These are phyloP conservation scores for Caenorhabditis drosophilae DNA, from an alignment of 2,888 invertebrate genomes.

Conservation along the genomic window DNA sequence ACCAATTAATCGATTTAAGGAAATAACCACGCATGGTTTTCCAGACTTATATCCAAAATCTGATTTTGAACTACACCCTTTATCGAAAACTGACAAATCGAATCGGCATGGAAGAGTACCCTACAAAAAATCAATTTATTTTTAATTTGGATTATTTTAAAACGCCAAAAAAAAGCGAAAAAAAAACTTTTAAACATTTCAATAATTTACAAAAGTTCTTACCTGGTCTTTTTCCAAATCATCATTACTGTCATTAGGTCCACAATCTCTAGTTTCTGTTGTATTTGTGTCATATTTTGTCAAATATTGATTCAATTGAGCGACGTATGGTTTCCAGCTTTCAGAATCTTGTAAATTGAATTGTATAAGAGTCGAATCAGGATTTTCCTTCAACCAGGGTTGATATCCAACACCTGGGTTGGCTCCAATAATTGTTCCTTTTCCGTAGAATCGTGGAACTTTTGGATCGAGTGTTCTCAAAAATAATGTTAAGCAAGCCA, in stretches of 20 bases:
- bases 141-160: neutral
- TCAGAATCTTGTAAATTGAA: conserved; percentile 75
- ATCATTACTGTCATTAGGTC: conserved; percentile 42
- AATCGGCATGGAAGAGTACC: conserved; percentile 60
- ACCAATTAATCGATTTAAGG: conserved; percentile 79
- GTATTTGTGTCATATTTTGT: conserved; percentile 52
- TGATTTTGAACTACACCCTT: conserved; percentile 51
- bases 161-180: no score
- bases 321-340: conserved; percentile 51
- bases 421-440: conserved; percentile 84
- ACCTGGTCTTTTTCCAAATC: conserved; percentile 23
- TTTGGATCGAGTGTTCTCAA: conserved; percentile 85
- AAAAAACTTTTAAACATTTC: no score
- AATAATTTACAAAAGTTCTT: no score
- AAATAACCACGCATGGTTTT: conserved; percentile 91
- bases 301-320: conserved; percentile 56
- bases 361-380: conserved; percentile 95
- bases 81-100: conserved; percentile 50
- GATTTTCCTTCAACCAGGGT: conserved; percentile 90
- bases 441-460: conserved; percentile 87
- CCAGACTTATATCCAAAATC: conserved; percentile 85
- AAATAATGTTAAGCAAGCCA: conserved; percentile 90
- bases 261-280: conserved; percentile 60
- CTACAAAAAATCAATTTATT: conserved; percentile 8
- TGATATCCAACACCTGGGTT: conserved; percentile 97